Base-by-base conservation (phyloP, 2,888 invertebrate genomes). In the Cinara cedri region DNA sequence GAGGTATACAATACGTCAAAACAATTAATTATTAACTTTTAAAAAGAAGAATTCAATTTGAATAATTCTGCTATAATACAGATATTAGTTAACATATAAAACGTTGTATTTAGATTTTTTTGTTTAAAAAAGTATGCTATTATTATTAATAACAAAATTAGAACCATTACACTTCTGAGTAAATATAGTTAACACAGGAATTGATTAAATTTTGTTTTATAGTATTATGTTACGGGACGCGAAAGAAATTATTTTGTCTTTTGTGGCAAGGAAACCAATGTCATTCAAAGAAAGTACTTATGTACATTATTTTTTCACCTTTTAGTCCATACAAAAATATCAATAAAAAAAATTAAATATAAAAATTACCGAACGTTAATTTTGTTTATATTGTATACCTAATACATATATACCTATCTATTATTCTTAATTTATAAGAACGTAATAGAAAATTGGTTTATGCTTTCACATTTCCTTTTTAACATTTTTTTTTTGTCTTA, bases 381-480 rank as follows among this genome's bases (percentile, higher is more conserved):
- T 72, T 60, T 72, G 16, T 62, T 62, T 72, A 60, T 26, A 72
- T 60, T 49, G 49, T 68, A 63, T 63, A 21, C n/a, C n/a, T n/a
- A n/a, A n/a, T n/a, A n/a, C n/a, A n/a, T n/a, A n/a, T 34, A 11
- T 42, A 54, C 34, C 19, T 71, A 71, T 34, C 34, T 34, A 34
- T n/a, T n/a, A n/a, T n/a, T n/a, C 16, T 54, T 71, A 66, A 26
- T 72, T 60, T 57, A 10, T 24, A 26, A 49, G 26, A 26, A 60
- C 26, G 60, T 55, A 72, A 46, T 26, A 26, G 4, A 49, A 60
- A 60, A 60, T 72, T 60, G 13, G 14, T 72, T 72, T 72, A 60
- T 72, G 13, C 72, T 72, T 72, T 72, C 72, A 72, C 72, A 72
- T 72, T 72, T 11, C 24, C 9, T 26, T 62, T 34, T 72, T 26